These are phyloP conservation scores for Hydrophis major DNA, from an alignment of 2,797 vertebrate species.

Conservation along the genomic window DNA sequence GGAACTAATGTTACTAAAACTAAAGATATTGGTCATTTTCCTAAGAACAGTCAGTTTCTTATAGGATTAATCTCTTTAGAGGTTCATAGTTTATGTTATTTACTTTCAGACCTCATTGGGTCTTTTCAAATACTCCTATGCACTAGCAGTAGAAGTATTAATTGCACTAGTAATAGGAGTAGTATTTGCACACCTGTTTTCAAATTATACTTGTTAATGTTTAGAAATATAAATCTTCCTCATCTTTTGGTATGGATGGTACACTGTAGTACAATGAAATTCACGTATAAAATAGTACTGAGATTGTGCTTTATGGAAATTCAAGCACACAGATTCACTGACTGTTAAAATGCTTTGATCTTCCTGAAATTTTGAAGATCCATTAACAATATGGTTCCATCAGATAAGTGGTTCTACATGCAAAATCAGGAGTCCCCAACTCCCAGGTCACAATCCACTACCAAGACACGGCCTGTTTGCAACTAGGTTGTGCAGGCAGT, in stretches of 20 bases:
- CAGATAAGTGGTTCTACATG: neutral
- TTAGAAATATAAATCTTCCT: neutral
- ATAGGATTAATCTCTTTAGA: neutral
- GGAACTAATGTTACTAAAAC: neutral
- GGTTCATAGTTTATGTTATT: neutral
- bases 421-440: neutral
- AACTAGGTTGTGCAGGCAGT: neutral
- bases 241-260: neutral
- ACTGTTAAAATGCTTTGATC: neutral
- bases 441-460: accelerated
- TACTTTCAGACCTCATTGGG: neutral
- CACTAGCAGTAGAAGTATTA: neutral
- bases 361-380: neutral
- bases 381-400: neutral
- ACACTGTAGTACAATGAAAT: neutral
- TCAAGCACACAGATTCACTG: neutral
- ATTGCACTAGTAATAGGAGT: neutral
- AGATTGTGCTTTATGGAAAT: neutral
- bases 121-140: neutral
- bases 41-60: neutral
- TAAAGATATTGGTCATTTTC: neutral
- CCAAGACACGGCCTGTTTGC: accelerated
- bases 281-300: neutral
- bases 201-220: neutral
- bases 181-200: neutral